Percentiles rank a stretch among this genome's conserved stretches.
phyloP scores from a whole-genome alignment of 2,113 vertebrate species.

The Neoarius graeffei region DNA sequence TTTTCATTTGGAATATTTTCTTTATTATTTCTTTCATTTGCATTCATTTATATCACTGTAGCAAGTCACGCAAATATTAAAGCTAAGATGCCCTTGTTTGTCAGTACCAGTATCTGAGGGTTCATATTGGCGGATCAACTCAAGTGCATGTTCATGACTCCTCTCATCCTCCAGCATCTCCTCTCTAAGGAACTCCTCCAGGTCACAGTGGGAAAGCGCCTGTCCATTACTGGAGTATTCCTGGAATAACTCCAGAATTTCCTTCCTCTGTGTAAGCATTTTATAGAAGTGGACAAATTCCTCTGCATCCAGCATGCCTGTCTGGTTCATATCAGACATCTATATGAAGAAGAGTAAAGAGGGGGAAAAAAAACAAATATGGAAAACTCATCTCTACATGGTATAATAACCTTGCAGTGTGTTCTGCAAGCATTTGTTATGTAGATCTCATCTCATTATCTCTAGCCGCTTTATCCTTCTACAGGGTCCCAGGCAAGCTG shows the following conservation, averaged over 20 bases:
- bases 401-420: neutral
- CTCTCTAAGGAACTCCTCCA: conserved; percentile 82
- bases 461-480: too few relatives aligned
- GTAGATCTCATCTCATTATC: neutral
- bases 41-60: neutral
- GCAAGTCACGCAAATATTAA: neutral
- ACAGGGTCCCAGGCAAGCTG: too few relatives aligned
- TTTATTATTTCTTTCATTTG: neutral
- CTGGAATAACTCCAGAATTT: conserved; percentile 85
- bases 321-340: conserved; percentile 84
- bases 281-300: conserved; percentile 95
- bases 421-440: neutral
- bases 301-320: conserved; percentile 81
- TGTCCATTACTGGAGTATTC: conserved; percentile 85
- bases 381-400: neutral
- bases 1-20: neutral
- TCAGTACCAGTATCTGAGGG: conserved; percentile 83
- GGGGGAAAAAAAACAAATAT: neutral
- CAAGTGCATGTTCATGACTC: conserved; percentile 75
- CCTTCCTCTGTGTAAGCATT: conserved; percentile 85
- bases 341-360: conserved; percentile 57
- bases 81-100: neutral
- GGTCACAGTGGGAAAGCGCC: conserved; percentile 82
- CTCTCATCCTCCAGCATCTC: conserved; percentile 80
- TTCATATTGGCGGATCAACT: conserved; percentile 83